phyloP scores from a whole-genome alignment of 2,797 vertebrate species.

The Pogoniulus pusillus region DNA sequence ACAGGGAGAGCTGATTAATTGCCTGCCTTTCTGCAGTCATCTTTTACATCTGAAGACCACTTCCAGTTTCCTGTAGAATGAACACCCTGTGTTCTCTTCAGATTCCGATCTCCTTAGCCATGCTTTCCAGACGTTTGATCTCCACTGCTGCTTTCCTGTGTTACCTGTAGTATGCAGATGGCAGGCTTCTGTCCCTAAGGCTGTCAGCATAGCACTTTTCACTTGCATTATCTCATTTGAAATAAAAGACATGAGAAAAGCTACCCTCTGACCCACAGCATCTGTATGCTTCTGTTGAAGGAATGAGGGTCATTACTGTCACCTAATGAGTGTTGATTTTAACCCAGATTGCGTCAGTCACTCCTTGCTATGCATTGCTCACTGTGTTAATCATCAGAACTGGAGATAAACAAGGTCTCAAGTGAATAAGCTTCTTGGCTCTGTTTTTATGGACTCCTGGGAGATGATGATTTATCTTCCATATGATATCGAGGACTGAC shows the following conservation, averaged over 20 bases:
- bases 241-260: not conserved
- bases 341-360: constrained; percentile 21
- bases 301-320: not conserved
- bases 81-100: not conserved
- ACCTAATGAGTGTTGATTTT: constrained; percentile 29
- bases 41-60: not conserved
- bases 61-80: not conserved
- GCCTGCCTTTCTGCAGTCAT: not conserved
- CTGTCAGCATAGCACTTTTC: not conserved
- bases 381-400: constrained; percentile 35
- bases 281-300: not conserved
- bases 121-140: not conserved
- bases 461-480: constrained; percentile 37
- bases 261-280: not conserved
- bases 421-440: constrained; percentile 50
- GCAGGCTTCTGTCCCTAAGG: not conserved
- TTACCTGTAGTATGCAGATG: not conserved
- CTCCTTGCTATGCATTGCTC: constrained; percentile 2
- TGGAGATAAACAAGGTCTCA: constrained; percentile 47
- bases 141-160: not conserved
- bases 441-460: not conserved
- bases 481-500: not conserved
- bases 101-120: not conserved
- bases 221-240: constrained; percentile 10
- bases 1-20: not conserved